Evolutionary conservation across 1,140 invertebrate species (phyloP), one percentile per base, ranked within the genome.

Genomic region (Zaprionus vittiger): DNA sequence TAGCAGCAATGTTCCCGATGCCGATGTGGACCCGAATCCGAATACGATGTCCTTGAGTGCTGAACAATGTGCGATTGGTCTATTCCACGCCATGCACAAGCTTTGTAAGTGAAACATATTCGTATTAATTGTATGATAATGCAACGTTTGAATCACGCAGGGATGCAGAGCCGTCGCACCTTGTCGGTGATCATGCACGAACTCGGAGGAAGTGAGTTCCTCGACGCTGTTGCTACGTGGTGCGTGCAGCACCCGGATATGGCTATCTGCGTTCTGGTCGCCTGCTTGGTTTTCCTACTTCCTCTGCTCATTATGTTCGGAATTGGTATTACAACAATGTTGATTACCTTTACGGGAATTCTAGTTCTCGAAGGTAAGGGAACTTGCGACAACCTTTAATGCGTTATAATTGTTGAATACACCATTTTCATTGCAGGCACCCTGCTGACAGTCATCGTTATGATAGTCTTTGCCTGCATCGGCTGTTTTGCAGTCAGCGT

Each of bases 301-400:
- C 92, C 92, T 5, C 66, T 93, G 49, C 72, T 92, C 2, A 77
- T 93, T 0, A 79, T 93, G 20, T 74, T 91, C 47, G 85, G 82
- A 2, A 85, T 93, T 38, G 92, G 85, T 1, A 68, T 93, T 31
- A 79, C 81, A 11, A 90, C 86, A 14, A 75, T 93, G 57, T n/a
- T 81, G 6, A 83, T 93, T 65, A 91, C 92, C 0, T 89, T 93
- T 49, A 91, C 86, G 2, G 92, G 92, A 20, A 83, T 93, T 60
- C 63, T 93, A 4, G 70, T 93, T 6, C 71, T 93, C 6, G 92
- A 93, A 81, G 92, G 92, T 93, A 70, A 52, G 4, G 11, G 47
- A 24, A 52, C 14, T 2, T 52, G 4, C 17, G 44, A 11, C 12
- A 22, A 41, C 38, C 31, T 47, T 4, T 47, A 22, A 52, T 22